Base-by-base conservation (phyloP, 2,113 vertebrate species). In the Corydoras maculifer region DNA sequence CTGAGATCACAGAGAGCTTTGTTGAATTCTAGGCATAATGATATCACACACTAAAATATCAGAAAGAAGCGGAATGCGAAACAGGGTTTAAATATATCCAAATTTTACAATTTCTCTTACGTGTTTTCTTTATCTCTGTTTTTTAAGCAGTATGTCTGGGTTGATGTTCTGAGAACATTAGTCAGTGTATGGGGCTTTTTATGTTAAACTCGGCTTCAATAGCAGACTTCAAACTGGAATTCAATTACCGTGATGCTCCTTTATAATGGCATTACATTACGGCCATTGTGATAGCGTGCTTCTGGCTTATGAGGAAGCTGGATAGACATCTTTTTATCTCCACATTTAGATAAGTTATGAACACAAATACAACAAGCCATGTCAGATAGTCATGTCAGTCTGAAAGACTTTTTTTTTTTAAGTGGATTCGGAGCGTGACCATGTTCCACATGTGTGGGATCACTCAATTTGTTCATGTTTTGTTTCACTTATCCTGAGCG, bases 261-360 rank as follows among this genome's bases (percentile, higher is more conserved):
- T 63, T 53, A 53, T 71, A 78, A 68, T 62, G 59, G 2, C 48
- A 74, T 74, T 64, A 68, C 59, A 68, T 72, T 48, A 60, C 11
- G n/a, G 32, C 59, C 51, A 35, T 31, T 25, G 32, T 32, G 65
- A 67, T 55, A 59, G 58, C 58, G 29, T 5, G 2, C 58, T 63
- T 75, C 51, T 59, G 59, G 25, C 6, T 68, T 5, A 35, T 43
- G 35, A 54, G 57, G 32, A 67, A 15, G 3, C 10, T 30, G 10
- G 64, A 61, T 67, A 30, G 51, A 67, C 54, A 57, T 18, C 6
- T 53, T 14, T 53, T 6, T n/a, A 13, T 3, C 13, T 15, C 6
- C 54, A n/a, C 12, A 48, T 29, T 35, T 68, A 55, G 31, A 58
- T 11, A 2, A 58, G 59, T 54, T 62, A 62, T 62, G 30, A 4